Conservation (phyloP, 1,140 invertebrate species). For the Danaus plexippus region DNA sequence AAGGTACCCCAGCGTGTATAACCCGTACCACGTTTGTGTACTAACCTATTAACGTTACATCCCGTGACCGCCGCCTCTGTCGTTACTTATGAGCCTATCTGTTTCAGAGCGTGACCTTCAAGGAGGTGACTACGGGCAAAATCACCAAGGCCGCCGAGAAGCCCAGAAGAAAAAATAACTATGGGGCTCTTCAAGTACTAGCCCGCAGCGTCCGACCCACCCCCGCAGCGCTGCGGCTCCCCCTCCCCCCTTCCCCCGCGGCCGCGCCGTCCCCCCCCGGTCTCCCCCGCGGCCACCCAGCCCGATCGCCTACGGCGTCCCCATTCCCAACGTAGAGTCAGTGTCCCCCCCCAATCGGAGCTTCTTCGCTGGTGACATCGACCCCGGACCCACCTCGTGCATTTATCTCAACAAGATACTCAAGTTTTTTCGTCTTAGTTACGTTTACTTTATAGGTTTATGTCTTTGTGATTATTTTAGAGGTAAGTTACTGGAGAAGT, state of each 20-base stretch:
- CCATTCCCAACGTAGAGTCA: constrained; percentile 24
- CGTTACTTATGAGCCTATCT: constrained; percentile 9
- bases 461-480: constrained; percentile 69
- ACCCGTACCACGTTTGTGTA: background rate
- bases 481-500: constrained; percentile 64
- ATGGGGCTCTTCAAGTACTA: constrained; percentile 75
- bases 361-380: constrained; percentile 65
- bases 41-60: constrained; percentile 65
- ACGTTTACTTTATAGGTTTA: constrained; percentile 67
- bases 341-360: constrained; percentile 45
- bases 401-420: constrained; percentile 64
- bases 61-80: constrained; percentile 72
- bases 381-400: constrained; percentile 62
- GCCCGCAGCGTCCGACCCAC: constrained; percentile 60
- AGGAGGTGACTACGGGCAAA: constrained; percentile 89
- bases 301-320: constrained; percentile 17
- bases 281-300: constrained; percentile 39
- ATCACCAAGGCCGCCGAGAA: constrained; percentile 98
- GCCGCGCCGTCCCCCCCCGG: constrained; percentile 4
- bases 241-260: constrained; percentile 2
- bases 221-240: constrained; percentile 44
- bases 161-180: constrained; percentile 98
- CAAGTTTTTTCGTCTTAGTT: constrained; percentile 68
- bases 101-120: constrained; percentile 81
- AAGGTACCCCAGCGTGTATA: constrained; percentile 72